phyloP scores from a whole-genome alignment of 1,140 invertebrate species.

The Adelges cooleyi region DNA sequence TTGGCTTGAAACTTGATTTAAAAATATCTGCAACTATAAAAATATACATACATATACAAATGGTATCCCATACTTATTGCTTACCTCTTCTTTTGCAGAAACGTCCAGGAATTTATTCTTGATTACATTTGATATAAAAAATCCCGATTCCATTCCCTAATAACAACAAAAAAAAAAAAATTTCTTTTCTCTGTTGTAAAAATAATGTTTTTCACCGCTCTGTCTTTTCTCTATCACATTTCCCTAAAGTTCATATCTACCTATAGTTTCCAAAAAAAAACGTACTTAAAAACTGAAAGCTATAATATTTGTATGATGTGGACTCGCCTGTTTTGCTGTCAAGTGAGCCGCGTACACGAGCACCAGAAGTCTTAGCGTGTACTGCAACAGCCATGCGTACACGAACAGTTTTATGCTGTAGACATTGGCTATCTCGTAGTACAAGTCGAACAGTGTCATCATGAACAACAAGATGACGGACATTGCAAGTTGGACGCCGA shows the following conservation, averaged over 20 bases:
- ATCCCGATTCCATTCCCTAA: neutral
- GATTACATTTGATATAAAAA: neutral
- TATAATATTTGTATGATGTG: neutral
- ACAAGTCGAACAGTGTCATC: neutral
- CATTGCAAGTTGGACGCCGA: neutral
- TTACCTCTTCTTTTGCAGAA: slow-evolving; percentile 30
- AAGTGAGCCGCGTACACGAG: neutral
- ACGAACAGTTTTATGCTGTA: neutral
- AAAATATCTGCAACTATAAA: slow-evolving; percentile 28
- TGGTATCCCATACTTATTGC: neutral
- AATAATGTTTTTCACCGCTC: neutral
- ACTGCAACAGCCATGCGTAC: neutral
- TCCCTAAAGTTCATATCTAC: neutral
- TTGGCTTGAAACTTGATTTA: slow-evolving; percentile 27
- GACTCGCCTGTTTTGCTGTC: neutral
- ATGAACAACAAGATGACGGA: neutral
- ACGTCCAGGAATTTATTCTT: slow-evolving; percentile 28
- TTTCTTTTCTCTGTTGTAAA: neutral
- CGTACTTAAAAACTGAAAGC: neutral
- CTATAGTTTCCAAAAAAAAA: neutral
- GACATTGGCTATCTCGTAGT: neutral
- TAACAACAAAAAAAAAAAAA: neutral
- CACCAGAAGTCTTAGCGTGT: neutral
- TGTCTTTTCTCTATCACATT: neutral
- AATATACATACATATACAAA: neutral